Percentiles rank a stretch among this genome's conserved stretches.
phyloP scores from a whole-genome alignment of 2,113 vertebrate genomes.

The Copsychus sechellarum region DNA sequence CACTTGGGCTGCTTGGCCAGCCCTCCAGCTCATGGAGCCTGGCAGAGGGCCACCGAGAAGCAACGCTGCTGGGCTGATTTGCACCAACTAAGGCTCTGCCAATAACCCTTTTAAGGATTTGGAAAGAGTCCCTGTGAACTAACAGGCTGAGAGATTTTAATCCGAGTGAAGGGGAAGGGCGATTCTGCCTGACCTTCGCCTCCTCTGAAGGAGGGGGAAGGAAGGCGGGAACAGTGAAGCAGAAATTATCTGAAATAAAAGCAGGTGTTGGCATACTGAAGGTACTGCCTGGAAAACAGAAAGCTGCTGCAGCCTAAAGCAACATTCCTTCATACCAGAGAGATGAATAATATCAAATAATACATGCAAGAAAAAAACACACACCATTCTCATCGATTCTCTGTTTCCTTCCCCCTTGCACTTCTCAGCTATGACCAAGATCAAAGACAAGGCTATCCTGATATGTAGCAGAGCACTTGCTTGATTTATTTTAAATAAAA shows the following conservation, averaged over 20 bases:
- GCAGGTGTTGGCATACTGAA: not conserved
- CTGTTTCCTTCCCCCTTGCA: not conserved
- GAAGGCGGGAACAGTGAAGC: accelerated
- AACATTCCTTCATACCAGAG: not conserved
- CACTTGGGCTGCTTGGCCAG: not conserved
- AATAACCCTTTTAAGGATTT: slow-evolving; percentile 50
- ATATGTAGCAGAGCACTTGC: not conserved
- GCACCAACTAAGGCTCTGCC: slow-evolving; percentile 17
- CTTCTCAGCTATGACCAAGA: not conserved
- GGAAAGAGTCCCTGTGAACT: slow-evolving; percentile 34
- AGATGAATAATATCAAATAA: not conserved
- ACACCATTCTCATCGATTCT: not conserved
- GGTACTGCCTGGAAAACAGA: not conserved
- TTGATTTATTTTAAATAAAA: not conserved
- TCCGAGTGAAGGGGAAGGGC: not conserved
- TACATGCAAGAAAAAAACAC: not conserved
- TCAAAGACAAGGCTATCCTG: not conserved
- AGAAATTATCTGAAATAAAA: slow-evolving; percentile 1
- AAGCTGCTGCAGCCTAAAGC: not conserved
- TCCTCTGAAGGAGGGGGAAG: not conserved
- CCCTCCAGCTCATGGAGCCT: not conserved
- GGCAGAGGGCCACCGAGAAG: not conserved
- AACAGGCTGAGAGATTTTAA: slow-evolving; percentile 12
- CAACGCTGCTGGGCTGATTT: not conserved
- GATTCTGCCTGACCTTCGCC: not conserved